A percentile compares a stretch with the other conserved stretches of the same genome.
Conservation (phyloP, 2,113 vertebrate genomes). For the human (Homo sapiens) region GRCh38 chr18:8722001-8722500, state of each 20-base stretch:
- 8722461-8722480: neutral
- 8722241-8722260: neutral
- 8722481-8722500: neutral
- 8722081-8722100: neutral
- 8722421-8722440: neutral
- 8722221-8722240: neutral
- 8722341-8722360: neutral
- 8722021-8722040: neutral
- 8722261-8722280: neutral
- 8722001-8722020: neutral
- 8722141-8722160: neutral
- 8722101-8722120: accelerated
- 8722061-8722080: neutral
- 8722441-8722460: neutral
- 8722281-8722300: neutral
- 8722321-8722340: neutral
- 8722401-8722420: neutral
- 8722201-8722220: neutral
- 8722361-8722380: neutral
- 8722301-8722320: neutral
- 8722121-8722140: neutral
- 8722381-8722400: neutral
- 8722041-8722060: neutral
- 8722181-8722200: neutral
- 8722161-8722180: neutral